Evolutionary conservation across 1,140 invertebrate species (phyloP).

Genomic region (Cataglyphis hispanica): DNA sequence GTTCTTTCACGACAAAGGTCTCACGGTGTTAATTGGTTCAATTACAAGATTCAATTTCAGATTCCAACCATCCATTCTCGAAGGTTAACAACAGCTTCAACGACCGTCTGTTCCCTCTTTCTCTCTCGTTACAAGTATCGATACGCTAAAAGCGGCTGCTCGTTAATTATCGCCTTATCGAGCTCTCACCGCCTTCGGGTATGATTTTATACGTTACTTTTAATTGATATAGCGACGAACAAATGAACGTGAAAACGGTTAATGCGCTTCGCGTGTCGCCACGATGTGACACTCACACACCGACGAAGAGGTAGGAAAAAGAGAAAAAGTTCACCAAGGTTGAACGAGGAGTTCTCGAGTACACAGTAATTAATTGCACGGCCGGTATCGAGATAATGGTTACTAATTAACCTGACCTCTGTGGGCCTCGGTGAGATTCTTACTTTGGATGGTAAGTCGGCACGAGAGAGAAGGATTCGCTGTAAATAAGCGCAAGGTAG

Average conservation of each 20-base stretch:
- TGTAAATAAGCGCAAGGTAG: conserved; percentile 20
- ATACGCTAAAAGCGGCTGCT: neutral
- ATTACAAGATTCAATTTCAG: conserved; percentile 48
- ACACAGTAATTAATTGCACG: conserved; percentile 68
- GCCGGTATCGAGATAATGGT: conserved; percentile 73
- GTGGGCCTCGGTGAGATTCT: conserved; percentile 45
- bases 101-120: neutral
- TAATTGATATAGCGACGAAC: conserved; percentile 28
- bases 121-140: neutral
- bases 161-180: conserved; percentile 37
- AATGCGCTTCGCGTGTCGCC: conserved; percentile 22
- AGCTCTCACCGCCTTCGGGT: neutral
- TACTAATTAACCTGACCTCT: conserved; percentile 71
- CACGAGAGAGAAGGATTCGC: neutral
- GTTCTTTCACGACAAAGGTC: neutral
- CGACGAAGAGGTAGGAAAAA: conserved; percentile 14
- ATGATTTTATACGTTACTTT: conserved; percentile 27
- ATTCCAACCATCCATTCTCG: neutral
- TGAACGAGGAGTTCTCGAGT: conserved; percentile 9
- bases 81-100: neutral
- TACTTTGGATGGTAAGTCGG: conserved; percentile 5
- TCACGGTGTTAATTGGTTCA: conserved; percentile 22
- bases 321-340: conserved; percentile 19
- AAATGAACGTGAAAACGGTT: conserved; percentile 28
- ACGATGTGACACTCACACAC: neutral